Evolutionary conservation across 2,113 vertebrate genomes (phyloP).

Genomic region (Neolamprologus tretocephalus): DNA sequence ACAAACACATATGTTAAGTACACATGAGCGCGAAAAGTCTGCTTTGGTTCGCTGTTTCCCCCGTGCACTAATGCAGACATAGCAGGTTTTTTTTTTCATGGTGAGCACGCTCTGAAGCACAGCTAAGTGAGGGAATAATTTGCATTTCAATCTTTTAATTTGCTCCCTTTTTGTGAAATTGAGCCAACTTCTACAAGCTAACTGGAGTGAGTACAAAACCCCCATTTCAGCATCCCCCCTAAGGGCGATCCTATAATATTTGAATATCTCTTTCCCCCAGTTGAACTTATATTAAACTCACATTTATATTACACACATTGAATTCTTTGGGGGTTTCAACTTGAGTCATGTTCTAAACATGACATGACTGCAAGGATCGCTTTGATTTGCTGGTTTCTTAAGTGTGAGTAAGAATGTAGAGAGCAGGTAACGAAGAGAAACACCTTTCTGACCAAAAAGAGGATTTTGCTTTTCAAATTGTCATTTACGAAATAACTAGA

Average conservation of each 20-base stretch:
- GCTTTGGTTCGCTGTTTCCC: not conserved
- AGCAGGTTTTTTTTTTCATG: not conserved
- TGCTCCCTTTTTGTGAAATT: constrained; percentile 36
- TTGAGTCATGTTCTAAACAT: constrained; percentile 1
- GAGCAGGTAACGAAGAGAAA: not conserved
- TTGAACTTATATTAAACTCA: constrained; percentile 9
- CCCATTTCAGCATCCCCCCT: constrained; percentile 3
- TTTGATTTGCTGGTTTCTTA: not conserved
- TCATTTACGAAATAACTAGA: not conserved
- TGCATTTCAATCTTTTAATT: constrained; percentile 54
- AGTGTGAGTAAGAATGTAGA: not conserved
- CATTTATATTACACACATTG: constrained; percentile 16
- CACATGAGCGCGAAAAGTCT: not conserved
- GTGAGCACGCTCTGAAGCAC: not conserved
- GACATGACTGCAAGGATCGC: constrained; percentile 14
- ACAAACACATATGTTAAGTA: not conserved
- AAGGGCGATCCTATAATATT: constrained; percentile 15
- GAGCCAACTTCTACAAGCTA: constrained; percentile 18
- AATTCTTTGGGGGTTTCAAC: not conserved
- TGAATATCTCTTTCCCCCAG: not conserved
- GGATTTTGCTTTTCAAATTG: not conserved
- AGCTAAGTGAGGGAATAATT: constrained; percentile 32
- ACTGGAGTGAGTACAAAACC: not conserved
- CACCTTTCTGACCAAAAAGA: not conserved
- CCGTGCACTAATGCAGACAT: not conserved